Conservation (phyloP, 2,797 vertebrate species). For the Heliangelus exortis region DNA sequence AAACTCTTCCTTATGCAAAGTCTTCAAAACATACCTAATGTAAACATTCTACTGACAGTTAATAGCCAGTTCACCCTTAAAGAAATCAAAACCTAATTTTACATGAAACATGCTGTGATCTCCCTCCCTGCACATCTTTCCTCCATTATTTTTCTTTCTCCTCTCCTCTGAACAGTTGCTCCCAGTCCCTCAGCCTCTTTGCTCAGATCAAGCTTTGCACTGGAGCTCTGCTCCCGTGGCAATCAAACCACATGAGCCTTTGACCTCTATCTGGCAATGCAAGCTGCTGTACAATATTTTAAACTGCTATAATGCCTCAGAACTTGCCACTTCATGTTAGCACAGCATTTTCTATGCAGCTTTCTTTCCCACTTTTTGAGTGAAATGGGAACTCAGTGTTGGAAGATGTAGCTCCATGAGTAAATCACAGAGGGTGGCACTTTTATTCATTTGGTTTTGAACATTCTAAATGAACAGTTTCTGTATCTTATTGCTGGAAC, state of each 20-base stretch:
- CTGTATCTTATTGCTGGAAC: not conserved
- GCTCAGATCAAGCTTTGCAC: not conserved
- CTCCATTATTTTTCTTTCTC: not conserved
- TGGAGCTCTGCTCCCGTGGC: not conserved
- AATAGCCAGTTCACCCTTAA: not conserved
- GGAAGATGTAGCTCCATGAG: not conserved
- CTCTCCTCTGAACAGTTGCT: not conserved
- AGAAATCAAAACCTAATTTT: not conserved
- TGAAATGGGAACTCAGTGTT: not conserved
- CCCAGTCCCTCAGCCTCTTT: not conserved
- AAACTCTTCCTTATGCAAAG: not conserved
- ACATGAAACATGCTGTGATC: not conserved
- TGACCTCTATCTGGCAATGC: not conserved
- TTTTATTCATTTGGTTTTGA: not conserved
- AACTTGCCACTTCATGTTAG: not conserved
- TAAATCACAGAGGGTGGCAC: not conserved
- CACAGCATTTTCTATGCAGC: not conserved
- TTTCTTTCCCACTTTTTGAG: not conserved
- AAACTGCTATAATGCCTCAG: not conserved
- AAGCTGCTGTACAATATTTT: not conserved
- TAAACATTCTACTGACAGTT: not conserved
- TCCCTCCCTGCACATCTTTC: not conserved
- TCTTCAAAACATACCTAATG: not conserved
- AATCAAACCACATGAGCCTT: not conserved
- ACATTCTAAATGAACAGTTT: not conserved